Base-by-base conservation (phyloP, 2,113 vertebrate species). In the Glaucidium brasilianum region DNA sequence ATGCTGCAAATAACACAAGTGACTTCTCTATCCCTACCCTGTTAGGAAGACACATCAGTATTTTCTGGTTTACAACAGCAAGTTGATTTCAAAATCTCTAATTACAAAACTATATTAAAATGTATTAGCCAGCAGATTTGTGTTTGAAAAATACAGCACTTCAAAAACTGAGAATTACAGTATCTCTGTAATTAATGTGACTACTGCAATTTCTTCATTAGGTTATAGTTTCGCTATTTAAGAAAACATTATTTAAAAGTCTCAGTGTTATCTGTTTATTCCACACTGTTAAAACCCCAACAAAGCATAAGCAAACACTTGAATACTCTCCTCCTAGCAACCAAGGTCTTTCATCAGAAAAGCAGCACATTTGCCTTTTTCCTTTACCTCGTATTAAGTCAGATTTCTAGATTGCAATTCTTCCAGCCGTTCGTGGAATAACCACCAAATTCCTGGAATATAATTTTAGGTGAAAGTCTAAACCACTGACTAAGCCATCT, bases 291-390 rank as follows among this genome's bases (percentile, higher is more conserved):
- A 85, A 96, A 92, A 69, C 72, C 80, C 62, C 84, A 83, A 68
- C 25, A 92, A 86, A 94, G 85, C 85, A 88, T 64, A 78, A 93
- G 52, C 56, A 71, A 85, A 93, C 88, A 94, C 95, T 96, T 82
- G 87, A 88, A 71, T 80, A 69, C 79, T 71, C 86, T 96, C 94
- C 88, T 97, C 96, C 96, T 98, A 97, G 97, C 97, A 98, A 98
- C 97, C 94, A 97, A 98, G 95, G 96, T 80, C 95, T 94, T 94
- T 92, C 92, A 90, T 89, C 74, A 64, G 81, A 74, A 63, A 69
- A 79, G 53, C 69, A 78, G 47, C 75, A n/a, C 74, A 87, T 58
- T 89, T 87, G 73, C 37, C 55, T 93, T 49, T 15, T 82, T 41
- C 8, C 30, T 37, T 45, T 71, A 23, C 6, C 75, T 66, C 64